Evolutionary conservation across 2,797 vertebrate species (phyloP).

Genomic region (Tenualosa ilisha): DNA sequence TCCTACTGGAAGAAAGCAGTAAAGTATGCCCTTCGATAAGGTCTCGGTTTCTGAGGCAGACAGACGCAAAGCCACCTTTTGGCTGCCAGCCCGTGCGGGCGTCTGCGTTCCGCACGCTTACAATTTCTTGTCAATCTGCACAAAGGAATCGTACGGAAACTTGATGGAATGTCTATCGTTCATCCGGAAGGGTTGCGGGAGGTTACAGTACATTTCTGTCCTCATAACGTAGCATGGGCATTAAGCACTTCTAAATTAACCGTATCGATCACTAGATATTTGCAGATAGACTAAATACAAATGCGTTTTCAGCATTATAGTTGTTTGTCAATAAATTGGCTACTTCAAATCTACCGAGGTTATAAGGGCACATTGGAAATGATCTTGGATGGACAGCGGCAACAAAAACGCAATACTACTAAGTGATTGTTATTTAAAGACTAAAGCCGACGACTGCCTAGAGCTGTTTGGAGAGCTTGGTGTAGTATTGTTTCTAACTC

Average conservation of each 20-base stretch:
- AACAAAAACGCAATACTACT: neutral
- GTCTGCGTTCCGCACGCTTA: conserved; percentile 65
- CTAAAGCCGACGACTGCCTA: neutral
- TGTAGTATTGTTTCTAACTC: conserved; percentile 55
- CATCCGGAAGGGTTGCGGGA: neutral
- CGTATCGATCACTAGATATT: neutral
- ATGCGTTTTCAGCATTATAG: neutral
- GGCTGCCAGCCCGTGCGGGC: conserved; percentile 64
- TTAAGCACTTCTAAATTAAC: conserved; percentile 6
- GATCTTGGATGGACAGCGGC: neutral
- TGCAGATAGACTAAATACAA: neutral
- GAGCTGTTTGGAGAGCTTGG: conserved; percentile 31
- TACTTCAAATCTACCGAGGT: neutral
- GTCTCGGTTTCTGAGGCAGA: conserved; percentile 51
- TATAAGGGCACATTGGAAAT: conserved; percentile 2
- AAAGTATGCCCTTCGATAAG: conserved; percentile 27
- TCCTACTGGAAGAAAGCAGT: neutral
- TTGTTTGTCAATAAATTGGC: neutral
- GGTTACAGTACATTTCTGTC: neutral
- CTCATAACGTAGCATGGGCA: neutral
- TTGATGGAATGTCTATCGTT: conserved; percentile 59
- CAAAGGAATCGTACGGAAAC: conserved; percentile 69
- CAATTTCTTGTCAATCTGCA: conserved; percentile 58
- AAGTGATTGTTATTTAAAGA: neutral
- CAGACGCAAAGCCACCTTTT: conserved; percentile 65